phyloP scores from a whole-genome alignment of 2,888 invertebrate species.

The Fragum whitleyi region DNA sequence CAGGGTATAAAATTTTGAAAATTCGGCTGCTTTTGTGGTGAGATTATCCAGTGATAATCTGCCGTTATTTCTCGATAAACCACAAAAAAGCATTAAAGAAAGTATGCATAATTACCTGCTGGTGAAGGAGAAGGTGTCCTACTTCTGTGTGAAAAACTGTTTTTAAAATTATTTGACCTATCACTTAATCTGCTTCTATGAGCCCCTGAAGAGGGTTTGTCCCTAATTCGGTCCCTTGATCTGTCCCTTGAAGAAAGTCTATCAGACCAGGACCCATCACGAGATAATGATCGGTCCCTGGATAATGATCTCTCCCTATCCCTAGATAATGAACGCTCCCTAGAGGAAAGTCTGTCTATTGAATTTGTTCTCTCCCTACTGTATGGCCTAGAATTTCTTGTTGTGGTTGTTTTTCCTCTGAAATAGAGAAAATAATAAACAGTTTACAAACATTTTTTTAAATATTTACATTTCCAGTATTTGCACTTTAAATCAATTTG shows the following conservation, averaged over 20 bases:
- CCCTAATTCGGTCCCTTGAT: slow-evolving; percentile 52
- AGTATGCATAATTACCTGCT: slow-evolving; percentile 25
- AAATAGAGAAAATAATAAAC: slow-evolving; percentile 19
- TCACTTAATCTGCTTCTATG: slow-evolving; percentile 71
- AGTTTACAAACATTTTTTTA: no score
- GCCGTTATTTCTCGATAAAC: no score
- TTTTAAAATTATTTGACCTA: slow-evolving; percentile 65
- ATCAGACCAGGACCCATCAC: slow-evolving; percentile 73
- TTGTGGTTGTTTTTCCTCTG: slow-evolving; percentile 63
- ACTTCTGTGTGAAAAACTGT: slow-evolving; percentile 66
- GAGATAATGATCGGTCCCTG: slow-evolving; percentile 64
- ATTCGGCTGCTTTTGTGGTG: no score
- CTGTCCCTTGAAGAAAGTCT: slow-evolving; percentile 56
- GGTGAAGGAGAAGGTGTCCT: slow-evolving; percentile 74
- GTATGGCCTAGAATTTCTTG: slow-evolving; percentile 64
- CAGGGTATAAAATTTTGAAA: no score
- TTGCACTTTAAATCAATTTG: no score
- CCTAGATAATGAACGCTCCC: slow-evolving; percentile 67
- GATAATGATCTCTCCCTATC: slow-evolving; percentile 72
- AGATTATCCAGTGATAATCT: no score
- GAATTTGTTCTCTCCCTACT: slow-evolving; percentile 72
- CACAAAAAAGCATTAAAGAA: no score
- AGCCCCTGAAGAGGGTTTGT: slow-evolving; percentile 64
- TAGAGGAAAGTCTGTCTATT: slow-evolving; percentile 61
- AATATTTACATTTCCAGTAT: no score